A percentile compares a stretch with the other conserved stretches of the same genome.
These are phyloP conservation scores for Actinernus sp. DNA, from an alignment of 92 coral and sea anemone genomes.

Conservation along the genomic window DNA sequence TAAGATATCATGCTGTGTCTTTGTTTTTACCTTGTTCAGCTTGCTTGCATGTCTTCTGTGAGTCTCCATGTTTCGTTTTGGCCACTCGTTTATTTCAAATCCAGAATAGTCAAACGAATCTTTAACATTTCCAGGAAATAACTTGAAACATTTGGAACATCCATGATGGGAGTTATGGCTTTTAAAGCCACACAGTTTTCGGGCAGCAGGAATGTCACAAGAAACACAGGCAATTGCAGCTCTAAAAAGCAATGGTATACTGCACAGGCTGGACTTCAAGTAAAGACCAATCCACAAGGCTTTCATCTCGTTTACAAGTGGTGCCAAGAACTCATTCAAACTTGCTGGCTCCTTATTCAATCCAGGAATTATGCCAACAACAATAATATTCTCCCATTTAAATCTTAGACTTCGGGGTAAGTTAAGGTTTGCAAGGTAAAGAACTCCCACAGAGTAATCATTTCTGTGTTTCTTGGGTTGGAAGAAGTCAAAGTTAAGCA, in stretches of 20 bases:
- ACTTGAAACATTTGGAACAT: constrained; percentile 52
- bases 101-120: constrained; percentile 48
- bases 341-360: constrained; percentile 43
- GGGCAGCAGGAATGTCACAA: constrained; percentile 53
- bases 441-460: constrained; percentile 62
- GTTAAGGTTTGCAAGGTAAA: constrained; percentile 46
- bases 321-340: constrained; percentile 43
- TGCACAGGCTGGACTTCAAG: constrained; percentile 29
- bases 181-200: constrained; percentile 57
- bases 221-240: constrained; percentile 47
- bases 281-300: constrained; percentile 38
- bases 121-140: constrained; percentile 49
- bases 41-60: constrained; percentile 45
- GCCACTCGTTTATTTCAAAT: constrained; percentile 48
- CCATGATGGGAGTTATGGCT: constrained; percentile 54
- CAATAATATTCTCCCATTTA: constrained; percentile 48
- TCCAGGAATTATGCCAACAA: constrained; percentile 48
- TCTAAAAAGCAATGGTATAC: constrained; percentile 24
- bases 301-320: constrained; percentile 51
- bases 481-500: constrained; percentile 69
- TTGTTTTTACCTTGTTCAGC: constrained; percentile 12
- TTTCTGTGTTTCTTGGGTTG: constrained; percentile 61
- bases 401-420: constrained; percentile 44
- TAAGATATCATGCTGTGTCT: constrained; percentile 15
- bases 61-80: constrained; percentile 13